Conservation (phyloP, 2,888 invertebrate genomes). For the Cryptophagus acutangulus region DNA sequence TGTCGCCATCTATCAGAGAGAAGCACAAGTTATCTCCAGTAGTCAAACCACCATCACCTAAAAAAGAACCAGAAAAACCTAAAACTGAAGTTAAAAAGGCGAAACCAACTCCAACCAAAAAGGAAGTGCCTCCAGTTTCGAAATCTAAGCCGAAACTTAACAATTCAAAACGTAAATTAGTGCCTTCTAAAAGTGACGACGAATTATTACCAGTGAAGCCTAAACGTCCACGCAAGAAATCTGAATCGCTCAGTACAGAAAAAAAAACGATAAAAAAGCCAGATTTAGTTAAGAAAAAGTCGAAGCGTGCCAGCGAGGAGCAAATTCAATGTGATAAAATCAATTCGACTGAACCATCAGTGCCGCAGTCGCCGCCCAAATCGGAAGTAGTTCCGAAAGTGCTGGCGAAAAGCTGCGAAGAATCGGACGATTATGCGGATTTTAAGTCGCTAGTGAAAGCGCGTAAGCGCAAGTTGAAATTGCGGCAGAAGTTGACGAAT, state of each 20-base stretch:
- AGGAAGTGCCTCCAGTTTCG: neutral
- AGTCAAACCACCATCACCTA: too few species aligned
- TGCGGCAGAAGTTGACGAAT: constrained; percentile 1
- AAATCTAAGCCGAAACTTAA: too few species aligned
- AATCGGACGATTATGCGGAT: constrained; percentile 29
- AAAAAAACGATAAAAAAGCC: constrained; percentile 11
- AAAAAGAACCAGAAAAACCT: constrained; percentile 3
- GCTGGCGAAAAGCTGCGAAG: constrained; percentile 2
- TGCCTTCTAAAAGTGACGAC: too few species aligned
- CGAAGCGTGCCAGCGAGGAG: too few species aligned
- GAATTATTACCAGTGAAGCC: neutral
- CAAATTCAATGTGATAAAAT: too few species aligned
- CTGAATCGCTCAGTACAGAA: constrained; percentile 4
- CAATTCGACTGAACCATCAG: too few species aligned
- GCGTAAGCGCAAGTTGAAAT: constrained; percentile 26
- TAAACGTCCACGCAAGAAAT: constrained; percentile 1
- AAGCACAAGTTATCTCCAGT: too few species aligned
- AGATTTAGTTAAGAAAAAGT: too few species aligned
- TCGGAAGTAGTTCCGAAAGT: too few species aligned
- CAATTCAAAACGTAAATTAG: too few species aligned
- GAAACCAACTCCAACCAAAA: constrained; percentile 5
- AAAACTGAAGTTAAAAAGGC: constrained; percentile 10
- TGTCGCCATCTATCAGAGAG: too few species aligned
- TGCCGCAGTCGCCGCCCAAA: too few species aligned
- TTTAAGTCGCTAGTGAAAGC: constrained; percentile 31